Evolutionary conservation across 2,888 invertebrate species (phyloP).

Genomic region (Tipula lateralis): DNA sequence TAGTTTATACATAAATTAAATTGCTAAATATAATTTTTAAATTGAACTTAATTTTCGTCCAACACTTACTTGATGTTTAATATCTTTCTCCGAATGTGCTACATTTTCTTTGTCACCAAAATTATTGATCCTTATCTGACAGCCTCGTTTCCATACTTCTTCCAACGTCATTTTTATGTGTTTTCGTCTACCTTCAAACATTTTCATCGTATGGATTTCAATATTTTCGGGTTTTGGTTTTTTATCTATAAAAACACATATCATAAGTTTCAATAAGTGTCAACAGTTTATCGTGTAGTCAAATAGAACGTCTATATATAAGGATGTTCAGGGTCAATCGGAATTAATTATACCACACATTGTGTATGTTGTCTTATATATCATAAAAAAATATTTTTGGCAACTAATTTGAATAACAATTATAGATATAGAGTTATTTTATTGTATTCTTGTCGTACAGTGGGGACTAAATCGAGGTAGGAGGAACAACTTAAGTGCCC

Average conservation of each 20-base stretch:
- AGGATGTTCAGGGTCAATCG: background rate
- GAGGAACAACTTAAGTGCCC: background rate
- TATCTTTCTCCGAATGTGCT: constrained; percentile 62
- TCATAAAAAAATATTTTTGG: background rate
- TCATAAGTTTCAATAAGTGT: no score
- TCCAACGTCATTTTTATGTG: constrained; percentile 58
- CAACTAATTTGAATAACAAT: constrained; percentile 24
- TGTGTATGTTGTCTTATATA: background rate
- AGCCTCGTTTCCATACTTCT: constrained; percentile 65
- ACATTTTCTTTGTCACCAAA: constrained; percentile 65
- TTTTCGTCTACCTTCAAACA: constrained; percentile 53
- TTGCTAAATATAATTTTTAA: background rate
- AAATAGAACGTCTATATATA: background rate
- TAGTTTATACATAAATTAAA: background rate
- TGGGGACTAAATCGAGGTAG: background rate
- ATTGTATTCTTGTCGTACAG: background rate
- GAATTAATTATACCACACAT: background rate
- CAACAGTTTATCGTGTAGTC: background rate
- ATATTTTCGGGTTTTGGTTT: constrained; percentile 68
- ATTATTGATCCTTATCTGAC: constrained; percentile 66
- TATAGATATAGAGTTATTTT: background rate
- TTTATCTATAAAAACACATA: constrained; percentile 61
- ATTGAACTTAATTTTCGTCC: background rate
- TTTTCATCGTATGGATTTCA: constrained; percentile 60
- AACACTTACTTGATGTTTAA: constrained; percentile 59